Percentiles rank a stretch among this genome's conserved stretches.
phyloP scores from a whole-genome alignment of 2,113 vertebrate genomes.

The Gambusia holbrooki region DNA sequence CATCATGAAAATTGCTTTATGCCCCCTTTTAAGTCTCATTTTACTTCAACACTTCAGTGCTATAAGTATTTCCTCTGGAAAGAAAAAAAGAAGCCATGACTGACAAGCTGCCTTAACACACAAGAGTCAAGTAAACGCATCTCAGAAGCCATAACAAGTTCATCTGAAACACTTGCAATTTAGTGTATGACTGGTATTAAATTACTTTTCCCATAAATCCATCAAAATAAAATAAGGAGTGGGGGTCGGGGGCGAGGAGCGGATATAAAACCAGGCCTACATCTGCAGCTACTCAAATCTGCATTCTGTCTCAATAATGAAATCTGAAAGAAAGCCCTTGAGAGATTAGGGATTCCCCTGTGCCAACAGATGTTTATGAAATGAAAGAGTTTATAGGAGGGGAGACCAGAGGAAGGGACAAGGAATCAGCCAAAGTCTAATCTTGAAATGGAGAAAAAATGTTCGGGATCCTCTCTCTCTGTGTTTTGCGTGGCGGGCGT shows the following conservation, averaged over 20 bases:
- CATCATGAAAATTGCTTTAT: not conserved
- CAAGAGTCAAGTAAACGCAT: constrained; percentile 29
- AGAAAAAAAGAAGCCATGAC: not conserved
- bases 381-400: constrained; percentile 67
- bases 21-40: not conserved
- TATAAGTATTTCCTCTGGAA: not conserved
- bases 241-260: not conserved
- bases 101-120: constrained; percentile 2
- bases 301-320: constrained; percentile 70
- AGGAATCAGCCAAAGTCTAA: constrained; percentile 64
- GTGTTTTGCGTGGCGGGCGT: constrained; percentile 20
- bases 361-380: constrained; percentile 77
- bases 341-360: constrained; percentile 72
- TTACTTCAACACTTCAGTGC: not conserved
- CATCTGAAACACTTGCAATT: constrained; percentile 27
- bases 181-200: constrained; percentile 32
- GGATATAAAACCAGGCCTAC: constrained; percentile 31
- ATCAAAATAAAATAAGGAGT: constrained; percentile 45
- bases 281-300: constrained; percentile 65
- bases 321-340: constrained; percentile 72
- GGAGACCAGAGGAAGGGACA: constrained; percentile 33
- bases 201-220: constrained; percentile 45
- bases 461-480: constrained; percentile 42
- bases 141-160: constrained; percentile 19
- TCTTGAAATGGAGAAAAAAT: constrained; percentile 67